Conservation (phyloP, 2,797 vertebrate genomes). For the Fistularia tabacaria region DNA sequence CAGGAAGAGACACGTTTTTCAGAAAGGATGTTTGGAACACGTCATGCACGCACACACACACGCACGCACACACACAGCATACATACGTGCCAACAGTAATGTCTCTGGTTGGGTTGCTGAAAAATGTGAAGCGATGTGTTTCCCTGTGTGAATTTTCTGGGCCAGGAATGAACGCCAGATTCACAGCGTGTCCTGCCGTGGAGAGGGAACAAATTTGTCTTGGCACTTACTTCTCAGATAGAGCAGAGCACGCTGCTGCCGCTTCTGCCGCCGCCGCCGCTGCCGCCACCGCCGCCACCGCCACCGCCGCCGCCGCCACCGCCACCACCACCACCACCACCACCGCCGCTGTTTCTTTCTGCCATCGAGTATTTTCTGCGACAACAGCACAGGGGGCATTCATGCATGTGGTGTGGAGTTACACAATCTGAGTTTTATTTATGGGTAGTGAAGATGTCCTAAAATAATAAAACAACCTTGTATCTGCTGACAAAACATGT, state of each 20-base stretch:
- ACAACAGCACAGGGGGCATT: slow-evolving; percentile 3
- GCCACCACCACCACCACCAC: too few relatives aligned
- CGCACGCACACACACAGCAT: background rate
- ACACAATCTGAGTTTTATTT: too few relatives aligned
- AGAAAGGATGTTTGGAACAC: slow-evolving; percentile 28
- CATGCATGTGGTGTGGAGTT: too few relatives aligned
- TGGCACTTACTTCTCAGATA: slow-evolving; percentile 38
- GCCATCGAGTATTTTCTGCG: slow-evolving; percentile 30
- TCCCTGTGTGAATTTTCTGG: slow-evolving; percentile 41
- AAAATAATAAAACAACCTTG: slow-evolving; percentile 1
- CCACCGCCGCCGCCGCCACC: background rate
- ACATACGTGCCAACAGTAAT: slow-evolving; percentile 24
- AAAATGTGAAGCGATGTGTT: slow-evolving; percentile 40
- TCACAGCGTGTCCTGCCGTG: slow-evolving; percentile 30
- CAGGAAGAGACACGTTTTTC: slow-evolving; percentile 36
- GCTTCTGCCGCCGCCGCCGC: background rate
- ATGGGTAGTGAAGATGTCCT: background rate
- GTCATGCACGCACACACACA: background rate
- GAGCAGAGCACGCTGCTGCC: slow-evolving; percentile 29
- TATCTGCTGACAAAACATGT: slow-evolving; percentile 2
- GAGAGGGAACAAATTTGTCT: slow-evolving; percentile 51
- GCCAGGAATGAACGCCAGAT: slow-evolving; percentile 37
- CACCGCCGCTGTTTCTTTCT: slow-evolving; percentile 20
- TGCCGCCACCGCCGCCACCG: slow-evolving; percentile 11
- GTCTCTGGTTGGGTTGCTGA: slow-evolving; percentile 37